These are phyloP conservation scores for Ommatoiulus sabulosus DNA, from an alignment of 2,888 invertebrate species.

Conservation along the genomic window DNA sequence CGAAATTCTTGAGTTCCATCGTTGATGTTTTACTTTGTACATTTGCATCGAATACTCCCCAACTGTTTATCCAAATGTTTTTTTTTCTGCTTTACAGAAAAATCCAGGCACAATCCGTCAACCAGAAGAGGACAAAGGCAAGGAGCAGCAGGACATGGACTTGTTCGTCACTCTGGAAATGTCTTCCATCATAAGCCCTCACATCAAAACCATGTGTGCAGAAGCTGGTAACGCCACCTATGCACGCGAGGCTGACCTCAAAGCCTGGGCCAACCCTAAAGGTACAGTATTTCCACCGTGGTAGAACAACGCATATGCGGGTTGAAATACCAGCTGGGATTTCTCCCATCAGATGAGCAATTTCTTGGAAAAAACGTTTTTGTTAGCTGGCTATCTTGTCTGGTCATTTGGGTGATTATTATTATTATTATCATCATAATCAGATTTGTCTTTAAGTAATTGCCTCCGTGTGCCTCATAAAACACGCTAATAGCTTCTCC, in stretches of 20 bases:
- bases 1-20: no score
- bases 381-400: neutral
- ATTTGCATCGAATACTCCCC: no score
- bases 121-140: conserved; percentile 90
- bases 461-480: neutral
- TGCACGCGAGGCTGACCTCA: conserved; percentile 81
- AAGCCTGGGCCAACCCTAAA: conserved; percentile 72
- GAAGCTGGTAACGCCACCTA: conserved; percentile 80
- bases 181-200: conserved; percentile 77
- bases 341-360: neutral
- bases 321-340: neutral
- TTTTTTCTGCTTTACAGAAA: conserved; percentile 69
- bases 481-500: neutral
- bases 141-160: conserved; percentile 85
- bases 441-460: conserved; percentile 34
- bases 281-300: conserved; percentile 57
- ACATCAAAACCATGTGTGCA: conserved; percentile 80
- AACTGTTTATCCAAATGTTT: no score
- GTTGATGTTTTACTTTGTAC: no score
- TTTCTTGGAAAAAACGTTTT: neutral
- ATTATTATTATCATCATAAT: neutral
- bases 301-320: neutral
- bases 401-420: neutral
- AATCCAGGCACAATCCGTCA: conserved; percentile 88
- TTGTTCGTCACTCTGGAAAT: conserved; percentile 80